Evolutionary conservation across 1,140 invertebrate species (phyloP), one percentile per base, ranked within the genome.

Genomic region (Eurytemora carolleeae): DNA sequence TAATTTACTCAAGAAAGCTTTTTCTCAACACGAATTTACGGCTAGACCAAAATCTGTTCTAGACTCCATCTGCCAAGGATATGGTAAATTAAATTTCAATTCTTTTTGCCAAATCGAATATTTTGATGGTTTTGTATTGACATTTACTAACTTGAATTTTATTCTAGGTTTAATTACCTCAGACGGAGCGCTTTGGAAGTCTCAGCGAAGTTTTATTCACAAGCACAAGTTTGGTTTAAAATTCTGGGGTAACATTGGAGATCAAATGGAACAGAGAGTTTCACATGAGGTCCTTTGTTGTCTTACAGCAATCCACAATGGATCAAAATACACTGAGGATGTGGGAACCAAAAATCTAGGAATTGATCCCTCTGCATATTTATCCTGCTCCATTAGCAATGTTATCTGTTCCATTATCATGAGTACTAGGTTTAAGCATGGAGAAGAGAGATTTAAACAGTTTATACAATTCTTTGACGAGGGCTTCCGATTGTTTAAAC

Each of bases 381-480:
- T 92, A 18, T 81, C 82, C n/a, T 78, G 84, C 63, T 81, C 85
- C 1, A 82, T 92, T 58, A 86, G 84, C 68, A 95, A 94, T 71
- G 86, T 94, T 0, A 91, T 95, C 63, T 91, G 88, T 70, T 83
- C 82, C 22, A 80, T 94, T 25, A 79, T 89, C 64, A 93, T 94
- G 87, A 85, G 84, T 18, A 80, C 87, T 0, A 76, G 87, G 3
- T 94, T 91, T 70, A 78, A 80, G 53, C 78, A 82, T 64, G 80
- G 83, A 17, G 86, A 90, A 66, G 70, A 73, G 1, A 76, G 79
- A 18, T 93, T 92, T 72, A 73, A 77, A 19, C 74, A 84, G 44
- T 85, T 90, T 67, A 87, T 87, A 76, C 71, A 77, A 44, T 75
- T 90, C 2, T 87, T 90, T 65, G 86, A 90, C 65, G 87, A 92